Percentiles rank a stretch among this genome's conserved stretches.
These are phyloP conservation scores for Sarcophaga variegata DNA, from an alignment of 2,888 invertebrate species.

Conservation along the genomic window DNA sequence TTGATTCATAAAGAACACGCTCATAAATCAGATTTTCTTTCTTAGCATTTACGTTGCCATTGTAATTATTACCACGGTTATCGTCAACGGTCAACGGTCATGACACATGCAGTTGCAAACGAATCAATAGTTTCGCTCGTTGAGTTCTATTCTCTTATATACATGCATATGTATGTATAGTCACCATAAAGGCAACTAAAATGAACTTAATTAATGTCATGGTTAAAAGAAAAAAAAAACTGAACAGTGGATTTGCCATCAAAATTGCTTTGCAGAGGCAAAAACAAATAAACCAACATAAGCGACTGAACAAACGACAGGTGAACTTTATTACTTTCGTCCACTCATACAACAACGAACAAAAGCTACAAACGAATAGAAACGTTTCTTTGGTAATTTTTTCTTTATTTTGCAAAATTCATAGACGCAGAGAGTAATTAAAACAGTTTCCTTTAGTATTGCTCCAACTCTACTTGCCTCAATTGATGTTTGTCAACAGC, in stretches of 20 bases:
- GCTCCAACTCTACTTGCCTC: neutral
- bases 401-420: conserved; percentile 40
- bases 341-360: neutral
- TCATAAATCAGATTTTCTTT: conserved; percentile 2
- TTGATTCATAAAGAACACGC: neutral
- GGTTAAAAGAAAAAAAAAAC: neutral
- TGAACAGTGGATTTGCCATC: neutral
- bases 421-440: conserved; percentile 39
- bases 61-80: no score
- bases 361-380: neutral
- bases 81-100: no score
- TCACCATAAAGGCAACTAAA: neutral
- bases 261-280: neutral
- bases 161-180: no score
- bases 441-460: conserved; percentile 42
- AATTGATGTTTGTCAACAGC: conserved; percentile 10
- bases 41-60: neutral
- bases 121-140: neutral
- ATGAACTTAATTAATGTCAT: conserved; percentile 16
- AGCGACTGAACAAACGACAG: neutral
- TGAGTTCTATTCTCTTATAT: no score
- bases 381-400: conserved; percentile 16
- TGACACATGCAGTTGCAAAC: no score
- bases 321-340: neutral
- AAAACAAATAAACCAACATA: neutral